Evolutionary conservation across 2,888 invertebrate species (phyloP), one percentile per base, ranked within the genome.

Genomic region (Parelbella ahira): DNA sequence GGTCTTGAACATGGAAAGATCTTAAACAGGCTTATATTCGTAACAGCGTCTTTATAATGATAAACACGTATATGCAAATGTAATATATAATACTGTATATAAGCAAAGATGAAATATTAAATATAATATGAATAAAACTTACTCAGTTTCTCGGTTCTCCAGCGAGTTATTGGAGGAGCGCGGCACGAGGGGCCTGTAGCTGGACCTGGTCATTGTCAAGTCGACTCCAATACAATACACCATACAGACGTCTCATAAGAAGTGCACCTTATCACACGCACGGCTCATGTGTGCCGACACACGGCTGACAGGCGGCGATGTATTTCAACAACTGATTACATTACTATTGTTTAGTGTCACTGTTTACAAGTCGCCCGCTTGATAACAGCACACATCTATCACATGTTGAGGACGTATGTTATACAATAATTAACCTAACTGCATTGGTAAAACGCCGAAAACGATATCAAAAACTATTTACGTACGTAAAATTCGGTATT

Each of bases 121-220:
- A n/a, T n/a, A n/a, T n/a, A n/a, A n/a, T n/a, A n/a, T n/a, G n/a
- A 25, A 36, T 25, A 15, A 7, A 23, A 68, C 86, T 79, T 47
- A 86, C 87, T 83, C 84, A 46, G 61, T 58, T 19, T 87, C 82
- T 43, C 77, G 63, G 34, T 62, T 68, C 25, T 84, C 81, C 51
- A 87, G 49, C 1, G 87, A 87, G 44, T 71, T 75, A 50, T 77
- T 68, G 0, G 87, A 84, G 2, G 82, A 67, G 24, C 87, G 60
- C 2, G 87, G 86, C 19, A 87, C 79, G 28, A 87, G 60, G 1
- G 87, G 87, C 41, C 81, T 65, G 58, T 87, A 87, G 53, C 80
- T 79, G 30, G 87, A 86, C 45, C 87, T 69, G 10, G 87, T 83
- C 87, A 87, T 86, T 50, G 59, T 66, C 12, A 37, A 37, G 36